Evolutionary conservation across 2,888 invertebrate genomes (phyloP).

Genomic region (Hesperia comma): DNA sequence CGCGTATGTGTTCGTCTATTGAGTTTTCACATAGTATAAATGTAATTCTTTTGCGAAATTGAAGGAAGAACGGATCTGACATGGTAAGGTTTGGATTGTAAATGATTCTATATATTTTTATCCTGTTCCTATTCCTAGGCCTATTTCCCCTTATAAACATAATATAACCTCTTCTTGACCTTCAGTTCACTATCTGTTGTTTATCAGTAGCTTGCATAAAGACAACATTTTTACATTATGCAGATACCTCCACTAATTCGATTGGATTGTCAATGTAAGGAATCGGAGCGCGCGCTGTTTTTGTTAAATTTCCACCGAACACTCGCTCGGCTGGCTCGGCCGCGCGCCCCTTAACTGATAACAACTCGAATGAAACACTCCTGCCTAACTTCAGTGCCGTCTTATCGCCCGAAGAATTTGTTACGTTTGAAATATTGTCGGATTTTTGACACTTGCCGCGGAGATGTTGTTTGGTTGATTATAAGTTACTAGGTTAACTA

Average conservation of each 20-base stretch:
- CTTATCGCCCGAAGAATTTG: conserved; percentile 67
- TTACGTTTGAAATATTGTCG: conserved; percentile 70
- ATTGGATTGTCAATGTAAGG: conserved; percentile 4
- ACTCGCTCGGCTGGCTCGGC: neutral
- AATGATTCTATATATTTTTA: too few species aligned
- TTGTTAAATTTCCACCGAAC: conserved; percentile 28
- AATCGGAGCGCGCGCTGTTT: conserved; percentile 19
- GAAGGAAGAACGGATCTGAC: too few species aligned
- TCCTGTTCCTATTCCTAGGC: too few species aligned
- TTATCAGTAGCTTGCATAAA: too few species aligned
- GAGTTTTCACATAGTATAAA: conserved; percentile 1
- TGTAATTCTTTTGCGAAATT: neutral
- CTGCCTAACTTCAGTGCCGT: conserved; percentile 57
- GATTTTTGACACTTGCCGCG: conserved; percentile 60
- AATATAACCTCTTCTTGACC: too few species aligned
- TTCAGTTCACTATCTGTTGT: too few species aligned
- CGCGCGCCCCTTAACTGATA: conserved; percentile 61
- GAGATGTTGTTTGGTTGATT: neutral
- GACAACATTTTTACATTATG: too few species aligned
- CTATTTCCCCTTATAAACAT: too few species aligned
- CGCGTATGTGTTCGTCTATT: conserved; percentile 2
- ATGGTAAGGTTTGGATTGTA: too few species aligned
- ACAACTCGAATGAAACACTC: conserved; percentile 74
- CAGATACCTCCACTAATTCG: neutral
- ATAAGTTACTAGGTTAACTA: neutral